Evolutionary conservation across 2,113 vertebrate species (phyloP).

Genomic region (Formicarius rufipectus): DNA sequence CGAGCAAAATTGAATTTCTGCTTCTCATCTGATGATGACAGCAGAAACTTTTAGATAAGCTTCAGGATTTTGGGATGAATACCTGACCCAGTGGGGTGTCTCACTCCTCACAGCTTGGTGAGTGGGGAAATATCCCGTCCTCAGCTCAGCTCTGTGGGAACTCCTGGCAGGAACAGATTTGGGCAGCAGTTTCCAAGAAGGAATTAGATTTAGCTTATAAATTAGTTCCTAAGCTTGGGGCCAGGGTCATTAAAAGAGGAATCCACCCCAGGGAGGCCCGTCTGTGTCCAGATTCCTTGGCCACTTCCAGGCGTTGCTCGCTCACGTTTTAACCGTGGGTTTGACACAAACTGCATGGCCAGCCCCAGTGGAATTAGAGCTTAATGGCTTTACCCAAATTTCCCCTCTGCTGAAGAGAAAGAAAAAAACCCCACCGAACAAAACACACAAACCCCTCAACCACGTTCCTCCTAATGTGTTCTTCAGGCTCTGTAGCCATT

Average conservation of each 20-base stretch:
- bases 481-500: background rate
- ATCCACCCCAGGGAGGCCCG: background rate
- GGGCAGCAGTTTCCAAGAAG: background rate
- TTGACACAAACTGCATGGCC: background rate
- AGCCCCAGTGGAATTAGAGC: background rate
- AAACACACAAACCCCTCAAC: background rate
- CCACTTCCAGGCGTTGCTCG: background rate
- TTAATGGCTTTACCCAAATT: constrained; percentile 8
- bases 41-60: background rate
- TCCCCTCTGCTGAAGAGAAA: background rate
- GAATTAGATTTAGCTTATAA: constrained; percentile 31
- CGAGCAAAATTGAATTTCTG: fast-evolving
- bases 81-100: background rate
- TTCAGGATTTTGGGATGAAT: background rate
- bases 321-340: background rate
- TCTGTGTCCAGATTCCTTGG: background rate
- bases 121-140: background rate
- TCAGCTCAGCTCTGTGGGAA: background rate
- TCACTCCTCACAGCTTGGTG: background rate
- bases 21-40: background rate
- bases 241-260: background rate
- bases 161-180: background rate
- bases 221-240: background rate
- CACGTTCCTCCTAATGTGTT: background rate
- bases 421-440: background rate